Base-by-base conservation (phyloP, 2,113 vertebrate genomes). In the rat (Rattus norvegicus) region DNA sequence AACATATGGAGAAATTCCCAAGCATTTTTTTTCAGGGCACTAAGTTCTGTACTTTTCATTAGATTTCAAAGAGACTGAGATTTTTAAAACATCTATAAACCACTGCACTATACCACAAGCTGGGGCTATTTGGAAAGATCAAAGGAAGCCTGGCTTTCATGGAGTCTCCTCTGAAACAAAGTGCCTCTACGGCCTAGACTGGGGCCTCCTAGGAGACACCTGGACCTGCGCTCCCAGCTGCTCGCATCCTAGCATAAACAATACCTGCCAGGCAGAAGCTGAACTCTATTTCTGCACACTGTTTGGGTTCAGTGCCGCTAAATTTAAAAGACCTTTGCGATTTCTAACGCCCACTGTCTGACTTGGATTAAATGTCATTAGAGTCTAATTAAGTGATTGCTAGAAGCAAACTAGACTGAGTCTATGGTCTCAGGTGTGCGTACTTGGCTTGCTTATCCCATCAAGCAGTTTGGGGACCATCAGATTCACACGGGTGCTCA, bases 271-370 rank as follows among this genome's bases (percentile, higher is more conserved):
- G 85, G 24, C 16, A 83, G 84, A 92, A 94, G 36, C 61, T 47
- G 56, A 96, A 54, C 73, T 65, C 54, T 93, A 80, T 95, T 96
- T 96, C 13, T 95, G 52, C 43, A 91, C 56, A 87, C 73, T 70
- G 59, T 97, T 93, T 95, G 85, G 69, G 77, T 92, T 96, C 88
- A 59, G 61, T 86, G 61, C n/a, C 61, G n/a, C 75, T 97, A 95
- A 93, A 95, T 95, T 96, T 93, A 91, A 92, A 97, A 93, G 87
- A 84, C 69, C 89, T 93, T 69, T 95, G 72, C 65, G 70, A 90
- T 93, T 92, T 97, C 72, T 95, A 92, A 98, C 84, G 90, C 36
- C 19, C 13, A 73, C 59, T 88, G 43, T 96, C 93, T 96, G 95
- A 88, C 28, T 97, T 93, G 26, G 61, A 91, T 86, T 96, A 90